A percentile compares a stretch with the other conserved stretches of the same genome.
Evolutionary conservation across 2,113 vertebrate species (phyloP).

Genomic region (Sakesphorus luctuosus): DNA sequence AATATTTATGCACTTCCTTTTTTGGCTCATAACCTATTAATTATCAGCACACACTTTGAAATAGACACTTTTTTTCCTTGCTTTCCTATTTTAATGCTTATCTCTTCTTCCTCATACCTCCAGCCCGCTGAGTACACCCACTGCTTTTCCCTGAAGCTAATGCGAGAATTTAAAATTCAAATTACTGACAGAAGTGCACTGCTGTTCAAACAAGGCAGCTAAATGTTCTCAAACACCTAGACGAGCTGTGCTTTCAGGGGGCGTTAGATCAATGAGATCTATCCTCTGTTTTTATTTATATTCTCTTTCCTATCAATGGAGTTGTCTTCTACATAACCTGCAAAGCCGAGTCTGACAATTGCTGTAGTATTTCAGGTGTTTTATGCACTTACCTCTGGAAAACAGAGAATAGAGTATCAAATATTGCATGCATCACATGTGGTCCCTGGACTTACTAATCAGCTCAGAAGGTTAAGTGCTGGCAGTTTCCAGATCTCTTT

Average conservation of each 20-base stretch:
- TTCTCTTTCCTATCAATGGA: neutral
- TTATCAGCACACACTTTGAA: constrained; percentile 44
- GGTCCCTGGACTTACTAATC: constrained; percentile 1
- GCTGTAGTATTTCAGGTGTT: constrained; percentile 30
- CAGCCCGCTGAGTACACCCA: neutral
- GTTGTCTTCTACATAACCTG: neutral
- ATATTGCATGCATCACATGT: neutral
- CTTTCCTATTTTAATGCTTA: constrained; percentile 40
- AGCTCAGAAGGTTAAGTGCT: neutral
- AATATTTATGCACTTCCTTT: constrained; percentile 10
- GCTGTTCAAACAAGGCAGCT: constrained; percentile 55
- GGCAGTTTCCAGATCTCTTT: neutral
- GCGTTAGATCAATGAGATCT: constrained; percentile 44
- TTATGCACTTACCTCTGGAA: constrained; percentile 4
- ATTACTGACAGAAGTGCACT: constrained; percentile 35
- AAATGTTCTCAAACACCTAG: constrained; percentile 47
- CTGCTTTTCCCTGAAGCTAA: constrained; percentile 45
- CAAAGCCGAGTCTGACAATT: neutral
- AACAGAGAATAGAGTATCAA: constrained; percentile 9
- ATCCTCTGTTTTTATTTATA: constrained; percentile 30
- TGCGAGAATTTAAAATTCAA: constrained; percentile 63
- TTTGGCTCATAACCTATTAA: neutral
- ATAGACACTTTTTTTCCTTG: neutral
- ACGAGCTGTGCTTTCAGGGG: constrained; percentile 18
- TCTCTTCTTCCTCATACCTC: constrained; percentile 56